Evolutionary conservation across 2,797 vertebrate genomes (phyloP).

Genomic region (Vireo griseus): DNA sequence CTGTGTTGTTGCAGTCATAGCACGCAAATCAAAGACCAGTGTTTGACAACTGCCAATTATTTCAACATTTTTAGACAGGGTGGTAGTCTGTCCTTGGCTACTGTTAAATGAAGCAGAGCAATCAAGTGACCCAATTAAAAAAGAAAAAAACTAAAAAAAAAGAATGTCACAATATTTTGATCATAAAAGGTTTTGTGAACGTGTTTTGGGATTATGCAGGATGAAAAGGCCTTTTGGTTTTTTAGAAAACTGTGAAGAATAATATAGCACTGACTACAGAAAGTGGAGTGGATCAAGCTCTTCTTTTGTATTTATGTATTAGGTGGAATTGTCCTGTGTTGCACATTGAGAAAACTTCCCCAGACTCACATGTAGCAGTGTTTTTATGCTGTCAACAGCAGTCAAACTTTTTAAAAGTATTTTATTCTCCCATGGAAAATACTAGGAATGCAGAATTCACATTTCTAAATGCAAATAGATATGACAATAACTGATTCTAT

Average conservation of each 20-base stretch:
- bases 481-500: neutral
- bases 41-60: neutral
- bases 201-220: neutral
- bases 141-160: neutral
- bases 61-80: neutral
- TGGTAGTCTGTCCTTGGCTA: neutral
- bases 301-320: neutral
- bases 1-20: neutral
- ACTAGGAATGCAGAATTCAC: neutral
- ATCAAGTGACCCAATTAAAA: neutral
- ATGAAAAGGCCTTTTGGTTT: neutral
- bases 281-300: neutral
- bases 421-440: neutral
- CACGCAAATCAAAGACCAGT: neutral
- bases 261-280: neutral
- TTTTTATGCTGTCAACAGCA: neutral
- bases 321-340: neutral
- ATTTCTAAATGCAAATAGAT: neutral
- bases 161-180: neutral
- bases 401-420: neutral
- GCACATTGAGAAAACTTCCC: neutral
- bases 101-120: neutral
- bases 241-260: neutral
- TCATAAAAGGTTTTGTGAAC: neutral
- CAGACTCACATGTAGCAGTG: rapidly evolving